A percentile compares a stretch with the other conserved stretches of the same genome.
Evolutionary conservation across 1,140 invertebrate species (phyloP).

Genomic region (Adoxophyes honmai): DNA sequence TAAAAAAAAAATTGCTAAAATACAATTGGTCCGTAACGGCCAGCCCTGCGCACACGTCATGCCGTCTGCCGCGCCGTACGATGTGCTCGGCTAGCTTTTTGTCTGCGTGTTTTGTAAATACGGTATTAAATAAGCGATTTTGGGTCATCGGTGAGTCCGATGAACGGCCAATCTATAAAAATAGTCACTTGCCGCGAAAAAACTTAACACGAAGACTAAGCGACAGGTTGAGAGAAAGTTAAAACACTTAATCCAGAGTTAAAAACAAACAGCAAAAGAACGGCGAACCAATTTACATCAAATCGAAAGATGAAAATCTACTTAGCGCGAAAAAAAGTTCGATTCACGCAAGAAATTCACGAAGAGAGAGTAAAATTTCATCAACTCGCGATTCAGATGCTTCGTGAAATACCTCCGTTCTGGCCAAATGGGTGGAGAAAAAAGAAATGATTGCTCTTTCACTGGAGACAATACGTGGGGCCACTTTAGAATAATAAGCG

Average conservation of each 20-base stretch:
- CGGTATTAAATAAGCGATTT: conserved; percentile 12
- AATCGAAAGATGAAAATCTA: conserved; percentile 12
- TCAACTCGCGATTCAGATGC: not conserved
- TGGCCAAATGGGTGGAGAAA: conserved; percentile 16
- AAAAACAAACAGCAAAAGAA: conserved; percentile 6
- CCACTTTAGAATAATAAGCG: conserved; percentile 42
- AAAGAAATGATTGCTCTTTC: conserved; percentile 20
- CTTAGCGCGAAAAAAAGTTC: conserved; percentile 12
- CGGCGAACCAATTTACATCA: conserved; percentile 9
- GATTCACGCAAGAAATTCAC: conserved; percentile 13
- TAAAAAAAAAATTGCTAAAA: not conserved
- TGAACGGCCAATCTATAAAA: no score
- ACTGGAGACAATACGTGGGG: conserved; percentile 39
- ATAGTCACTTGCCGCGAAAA: no score
- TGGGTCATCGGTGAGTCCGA: not conserved
- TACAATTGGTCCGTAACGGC: no score
- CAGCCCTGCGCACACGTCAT: conserved; percentile 10
- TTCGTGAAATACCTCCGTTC: not conserved
- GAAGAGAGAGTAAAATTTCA: conserved; percentile 15
- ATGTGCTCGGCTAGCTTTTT: conserved; percentile 12
- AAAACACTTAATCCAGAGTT: not conserved
- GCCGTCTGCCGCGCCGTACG: not conserved
- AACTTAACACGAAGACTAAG: not conserved
- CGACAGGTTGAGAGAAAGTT: conserved; percentile 5
- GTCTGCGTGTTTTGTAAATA: conserved; percentile 2